Percentiles rank a stretch among this genome's conserved stretches.
Conservation (phyloP, 2,113 vertebrate genomes). For the Atherinomorus stipes region DNA sequence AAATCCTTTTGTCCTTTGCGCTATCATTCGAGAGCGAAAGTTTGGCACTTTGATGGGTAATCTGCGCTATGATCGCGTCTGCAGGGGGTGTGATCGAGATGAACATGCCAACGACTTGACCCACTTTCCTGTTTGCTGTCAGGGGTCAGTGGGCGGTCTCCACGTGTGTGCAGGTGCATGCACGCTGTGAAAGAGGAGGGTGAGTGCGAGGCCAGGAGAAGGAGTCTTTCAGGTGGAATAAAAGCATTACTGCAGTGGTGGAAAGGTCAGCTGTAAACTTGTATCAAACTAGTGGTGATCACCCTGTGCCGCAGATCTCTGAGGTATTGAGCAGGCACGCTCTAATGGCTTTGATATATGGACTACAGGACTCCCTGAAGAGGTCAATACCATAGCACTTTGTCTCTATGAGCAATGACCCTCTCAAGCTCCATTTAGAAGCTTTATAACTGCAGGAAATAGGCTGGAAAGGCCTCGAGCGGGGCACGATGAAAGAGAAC, state of each 20-base stretch:
- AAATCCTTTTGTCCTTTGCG: background rate
- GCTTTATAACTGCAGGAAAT: slow-evolving; percentile 82
- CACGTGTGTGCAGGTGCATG: slow-evolving; percentile 11
- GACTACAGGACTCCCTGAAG: slow-evolving; percentile 81
- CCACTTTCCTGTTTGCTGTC: slow-evolving; percentile 54
- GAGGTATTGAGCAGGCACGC: slow-evolving; percentile 83
- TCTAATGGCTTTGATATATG: slow-evolving; percentile 84
- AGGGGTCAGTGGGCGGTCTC: slow-evolving; percentile 42
- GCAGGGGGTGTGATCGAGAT: slow-evolving; percentile 32
- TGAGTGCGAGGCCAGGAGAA: slow-evolving; percentile 47
- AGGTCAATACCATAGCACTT: slow-evolving; percentile 83
- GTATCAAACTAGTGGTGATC: slow-evolving; percentile 85
- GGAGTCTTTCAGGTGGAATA: slow-evolving; percentile 79
- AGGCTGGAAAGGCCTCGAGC: slow-evolving; percentile 76
- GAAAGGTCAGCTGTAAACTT: slow-evolving; percentile 86
- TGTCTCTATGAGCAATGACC: slow-evolving; percentile 83
- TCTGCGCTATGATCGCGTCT: slow-evolving; percentile 29
- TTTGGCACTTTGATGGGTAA: slow-evolving; percentile 40
- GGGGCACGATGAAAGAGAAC: slow-evolving; percentile 55
- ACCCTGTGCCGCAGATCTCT: slow-evolving; percentile 83
- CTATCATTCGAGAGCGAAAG: slow-evolving; percentile 18
- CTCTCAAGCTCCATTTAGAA: slow-evolving; percentile 82
- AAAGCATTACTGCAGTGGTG: slow-evolving; percentile 76
- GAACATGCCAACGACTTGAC: slow-evolving; percentile 42
- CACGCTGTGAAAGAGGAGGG: slow-evolving; percentile 33